Evolutionary conservation across 2,113 vertebrate genomes (phyloP).

Genomic region (Rhea pennata): DNA sequence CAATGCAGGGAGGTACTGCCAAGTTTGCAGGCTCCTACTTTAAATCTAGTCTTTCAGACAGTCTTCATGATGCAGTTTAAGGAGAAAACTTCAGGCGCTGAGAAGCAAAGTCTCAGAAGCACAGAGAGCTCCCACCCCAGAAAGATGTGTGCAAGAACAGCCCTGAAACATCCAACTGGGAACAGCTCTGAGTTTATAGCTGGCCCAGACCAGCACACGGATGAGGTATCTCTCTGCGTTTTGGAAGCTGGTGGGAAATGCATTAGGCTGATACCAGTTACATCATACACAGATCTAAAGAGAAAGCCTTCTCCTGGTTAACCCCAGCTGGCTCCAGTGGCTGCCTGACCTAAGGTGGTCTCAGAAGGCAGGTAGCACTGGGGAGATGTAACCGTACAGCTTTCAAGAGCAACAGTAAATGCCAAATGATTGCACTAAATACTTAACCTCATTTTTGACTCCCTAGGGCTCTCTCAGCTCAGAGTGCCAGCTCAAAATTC

Average conservation of each 20-base stretch:
- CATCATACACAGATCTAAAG: rapidly evolving
- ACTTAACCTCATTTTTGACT: neutral
- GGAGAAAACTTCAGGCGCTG: neutral
- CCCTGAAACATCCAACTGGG: neutral
- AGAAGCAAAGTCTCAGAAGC: neutral
- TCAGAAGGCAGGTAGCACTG: neutral
- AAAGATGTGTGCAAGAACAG: neutral
- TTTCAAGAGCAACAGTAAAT: neutral
- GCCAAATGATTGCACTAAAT: neutral
- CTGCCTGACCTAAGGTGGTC: neutral
- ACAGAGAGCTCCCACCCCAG: neutral
- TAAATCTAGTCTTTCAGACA: neutral
- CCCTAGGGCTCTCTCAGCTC: rapidly evolving
- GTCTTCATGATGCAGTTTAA: neutral
- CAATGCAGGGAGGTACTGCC: neutral
- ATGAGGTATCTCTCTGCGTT: neutral
- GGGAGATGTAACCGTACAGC: neutral
- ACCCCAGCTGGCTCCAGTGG: neutral
- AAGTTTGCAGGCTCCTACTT: neutral
- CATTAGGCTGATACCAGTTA: rapidly evolving
- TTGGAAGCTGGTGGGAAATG: neutral
- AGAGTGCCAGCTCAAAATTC: neutral
- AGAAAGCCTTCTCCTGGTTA: neutral
- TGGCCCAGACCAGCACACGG: neutral
- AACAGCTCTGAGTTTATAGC: rapidly evolving